Conservation (phyloP, 2,113 vertebrate genomes). For the Caretta caretta region DNA sequence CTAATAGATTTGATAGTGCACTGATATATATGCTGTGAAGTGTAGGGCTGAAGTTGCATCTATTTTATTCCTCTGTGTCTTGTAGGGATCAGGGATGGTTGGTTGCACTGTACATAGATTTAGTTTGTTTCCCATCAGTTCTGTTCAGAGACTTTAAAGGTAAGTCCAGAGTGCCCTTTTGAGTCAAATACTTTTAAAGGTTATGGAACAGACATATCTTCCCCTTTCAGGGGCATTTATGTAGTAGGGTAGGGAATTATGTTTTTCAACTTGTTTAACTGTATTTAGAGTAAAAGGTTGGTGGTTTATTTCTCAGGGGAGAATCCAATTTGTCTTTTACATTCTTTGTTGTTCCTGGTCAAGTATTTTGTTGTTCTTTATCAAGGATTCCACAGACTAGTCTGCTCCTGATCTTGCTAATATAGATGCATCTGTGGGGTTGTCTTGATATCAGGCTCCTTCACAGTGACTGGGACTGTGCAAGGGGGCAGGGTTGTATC, state of each 20-base stretch:
- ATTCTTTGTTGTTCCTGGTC: neutral
- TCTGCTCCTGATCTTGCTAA: neutral
- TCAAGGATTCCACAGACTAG: neutral
- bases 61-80: neutral
- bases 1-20: neutral
- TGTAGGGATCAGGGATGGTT: neutral
- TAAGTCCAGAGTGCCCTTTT: neutral
- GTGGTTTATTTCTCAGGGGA: neutral
- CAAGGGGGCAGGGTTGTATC: neutral
- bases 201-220: neutral
- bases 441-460: no score
- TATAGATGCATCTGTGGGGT: no score
- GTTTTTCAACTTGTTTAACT: neutral
- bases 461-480: neutral
- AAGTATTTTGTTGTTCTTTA: neutral
- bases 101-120: neutral
- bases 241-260: neutral
- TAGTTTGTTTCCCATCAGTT: no score
- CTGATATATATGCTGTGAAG: neutral
- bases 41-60: neutral
- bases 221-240: accelerated
- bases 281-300: neutral
- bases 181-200: neutral
- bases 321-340: neutral
- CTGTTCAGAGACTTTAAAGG: neutral